phyloP scores from a whole-genome alignment of 2,113 vertebrate species.

The Cyanocitta stelleri region DNA sequence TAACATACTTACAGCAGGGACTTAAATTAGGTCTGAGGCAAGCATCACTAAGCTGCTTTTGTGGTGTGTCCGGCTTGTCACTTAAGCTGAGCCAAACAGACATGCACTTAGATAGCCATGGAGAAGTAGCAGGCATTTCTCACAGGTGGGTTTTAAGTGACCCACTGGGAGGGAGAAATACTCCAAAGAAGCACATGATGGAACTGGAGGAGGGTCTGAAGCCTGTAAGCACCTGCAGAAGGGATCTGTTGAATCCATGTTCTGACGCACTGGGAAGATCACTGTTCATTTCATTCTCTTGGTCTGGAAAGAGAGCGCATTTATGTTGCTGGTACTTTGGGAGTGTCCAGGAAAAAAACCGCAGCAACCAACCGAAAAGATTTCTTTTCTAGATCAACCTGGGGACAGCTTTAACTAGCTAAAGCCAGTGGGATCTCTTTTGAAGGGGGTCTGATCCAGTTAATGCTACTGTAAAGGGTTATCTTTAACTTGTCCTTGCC shows the following conservation, averaged over 20 bases:
- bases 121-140: not conserved
- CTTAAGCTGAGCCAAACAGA: not conserved
- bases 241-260: rapidly evolving
- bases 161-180: not conserved
- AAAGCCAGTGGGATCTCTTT: not conserved
- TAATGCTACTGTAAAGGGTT: not conserved
- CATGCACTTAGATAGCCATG: not conserved
- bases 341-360: not conserved
- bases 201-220: not conserved
- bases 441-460: not conserved
- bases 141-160: not conserved
- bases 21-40: conserved; percentile 39
- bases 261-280: not conserved
- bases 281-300: not conserved
- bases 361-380: not conserved
- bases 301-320: not conserved
- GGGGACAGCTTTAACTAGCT: not conserved
- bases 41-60: conserved; percentile 22
- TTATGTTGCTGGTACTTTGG: not conserved
- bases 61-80: not conserved
- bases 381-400: not conserved
- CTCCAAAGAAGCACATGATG: rapidly evolving
- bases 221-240: not conserved
- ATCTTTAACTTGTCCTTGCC: not conserved
- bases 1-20: not conserved